Conservation (phyloP, 2,888 invertebrate genomes). For the Mythimna lalbum region DNA sequence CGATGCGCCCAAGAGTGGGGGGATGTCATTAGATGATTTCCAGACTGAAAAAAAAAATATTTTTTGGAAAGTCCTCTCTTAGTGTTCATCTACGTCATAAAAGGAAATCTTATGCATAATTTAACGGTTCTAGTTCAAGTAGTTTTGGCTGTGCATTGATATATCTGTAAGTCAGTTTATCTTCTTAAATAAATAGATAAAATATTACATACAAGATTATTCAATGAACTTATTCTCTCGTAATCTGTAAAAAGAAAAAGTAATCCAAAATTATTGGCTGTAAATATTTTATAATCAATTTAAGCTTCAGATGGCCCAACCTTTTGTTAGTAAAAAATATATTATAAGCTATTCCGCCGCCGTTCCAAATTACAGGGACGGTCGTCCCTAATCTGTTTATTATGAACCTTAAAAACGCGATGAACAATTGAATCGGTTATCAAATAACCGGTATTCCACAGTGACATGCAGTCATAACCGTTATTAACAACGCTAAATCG, state of each 20-base stretch:
- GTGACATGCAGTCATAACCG: conserved; percentile 64
- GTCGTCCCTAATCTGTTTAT: conserved; percentile 62
- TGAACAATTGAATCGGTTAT: conserved; percentile 60
- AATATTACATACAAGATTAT: conserved; percentile 1
- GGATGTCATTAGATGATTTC: no score
- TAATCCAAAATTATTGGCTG: conserved; percentile 25
- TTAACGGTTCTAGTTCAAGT: no score
- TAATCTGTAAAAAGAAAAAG: conserved; percentile 15
- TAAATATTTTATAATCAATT: conserved; percentile 55
- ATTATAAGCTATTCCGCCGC: conserved; percentile 34
- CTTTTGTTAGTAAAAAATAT: conserved; percentile 53
- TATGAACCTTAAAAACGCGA: conserved; percentile 61
- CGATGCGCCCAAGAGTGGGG: no score
- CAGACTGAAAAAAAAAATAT: no score
- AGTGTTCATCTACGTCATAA: no score
- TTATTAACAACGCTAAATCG: conserved; percentile 71
- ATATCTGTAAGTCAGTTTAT: no score
- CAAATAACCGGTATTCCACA: conserved; percentile 64
- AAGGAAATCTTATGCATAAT: no score
- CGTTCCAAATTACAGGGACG: conserved; percentile 45
- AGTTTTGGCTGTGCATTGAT: no score
- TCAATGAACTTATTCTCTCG: conserved; percentile 1
- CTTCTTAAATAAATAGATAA: neutral
- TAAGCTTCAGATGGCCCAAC: conserved; percentile 34
- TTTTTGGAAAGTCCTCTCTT: no score